Evolutionary conservation across 2,797 vertebrate species (phyloP), one percentile per base, ranked within the genome.

Genomic region (Onychomys leucogaster): DNA sequence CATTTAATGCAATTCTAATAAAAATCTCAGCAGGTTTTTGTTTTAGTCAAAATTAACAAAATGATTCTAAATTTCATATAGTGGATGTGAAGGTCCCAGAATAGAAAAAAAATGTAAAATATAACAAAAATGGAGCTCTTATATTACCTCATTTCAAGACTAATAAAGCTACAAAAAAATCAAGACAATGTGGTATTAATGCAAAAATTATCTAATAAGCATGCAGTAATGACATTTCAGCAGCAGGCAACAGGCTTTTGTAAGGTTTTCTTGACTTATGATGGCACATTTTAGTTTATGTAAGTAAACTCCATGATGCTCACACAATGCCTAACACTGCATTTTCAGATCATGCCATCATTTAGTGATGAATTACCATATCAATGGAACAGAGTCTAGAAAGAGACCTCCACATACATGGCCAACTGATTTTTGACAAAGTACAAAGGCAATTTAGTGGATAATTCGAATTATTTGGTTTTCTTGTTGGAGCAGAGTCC

Each of bases 41-140:
- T 89, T 81, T 95, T 94, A 86, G 11, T 71, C 67, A 46, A 57
- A 92, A 81, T 49, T 71, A 69, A 80, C 37, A 94, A 89, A 86
- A 41, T 83, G 32, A 78, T 83, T 71, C 61, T 88, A 78, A 94
- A 86, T 69, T 94, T 86, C 57, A 69, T 8, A 19, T 41, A 32
- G n/a, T 82, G n/a, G 37, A 76, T 85, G 29, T 85, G 59, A 85
- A 94, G 59, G 34, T 10, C 32, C 27, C 82, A 61, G 52, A 81
- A 29, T 80, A 91, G 29, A n/a, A 78, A 71, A 86, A 82, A 27
- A 61, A 88, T 41, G 55, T 55, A 89, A 55, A 91, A 65, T 52
- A 55, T 8, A 84, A 52, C 27, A 61, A 85, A 88, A 52, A 34
- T 43, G 5, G 57, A 94, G 12, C 13, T 76, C 21, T 67, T 89